Conservation (phyloP, 2,113 vertebrate genomes). For the Cottus gobio region DNA sequence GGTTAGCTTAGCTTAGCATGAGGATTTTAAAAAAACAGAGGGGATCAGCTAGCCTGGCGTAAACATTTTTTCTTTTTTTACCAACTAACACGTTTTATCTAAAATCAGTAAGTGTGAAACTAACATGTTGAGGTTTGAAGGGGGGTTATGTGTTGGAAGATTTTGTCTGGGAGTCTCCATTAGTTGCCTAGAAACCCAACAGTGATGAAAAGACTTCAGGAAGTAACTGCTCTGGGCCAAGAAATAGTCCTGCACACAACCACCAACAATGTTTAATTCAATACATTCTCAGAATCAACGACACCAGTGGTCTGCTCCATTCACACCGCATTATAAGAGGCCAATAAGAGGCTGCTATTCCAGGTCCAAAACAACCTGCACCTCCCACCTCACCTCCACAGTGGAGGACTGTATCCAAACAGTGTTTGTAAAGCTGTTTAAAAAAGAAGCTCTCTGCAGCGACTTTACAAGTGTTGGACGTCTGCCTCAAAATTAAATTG, state of each 20-base stretch:
- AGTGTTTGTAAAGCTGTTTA: not conserved
- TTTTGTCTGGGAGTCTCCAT: not conserved
- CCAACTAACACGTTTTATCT: not conserved
- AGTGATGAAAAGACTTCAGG: not conserved
- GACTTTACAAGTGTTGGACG: not conserved
- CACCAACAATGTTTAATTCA: not conserved
- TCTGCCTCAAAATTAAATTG: not conserved
- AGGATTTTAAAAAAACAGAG: not conserved
- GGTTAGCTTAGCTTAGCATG: slow-evolving; percentile 14
- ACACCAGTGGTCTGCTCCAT: not conserved
- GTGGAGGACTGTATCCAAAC: not conserved
- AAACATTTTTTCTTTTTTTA: no score
- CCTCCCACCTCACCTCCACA: not conserved
- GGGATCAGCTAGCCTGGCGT: not conserved
- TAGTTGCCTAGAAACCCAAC: no score
- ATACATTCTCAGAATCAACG: not conserved
- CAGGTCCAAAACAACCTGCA: slow-evolving; percentile 1
- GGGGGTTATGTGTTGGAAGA: not conserved
- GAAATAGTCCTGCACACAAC: not conserved
- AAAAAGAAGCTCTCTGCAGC: not conserved
- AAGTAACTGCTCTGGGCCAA: not conserved
- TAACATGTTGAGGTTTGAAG: not conserved
- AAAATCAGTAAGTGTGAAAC: not conserved
- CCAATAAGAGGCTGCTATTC: not conserved
- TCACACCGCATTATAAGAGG: not conserved